These are phyloP conservation scores for Marronus borbonicus DNA, from an alignment of 2,888 invertebrate species.

Conservation along the genomic window DNA sequence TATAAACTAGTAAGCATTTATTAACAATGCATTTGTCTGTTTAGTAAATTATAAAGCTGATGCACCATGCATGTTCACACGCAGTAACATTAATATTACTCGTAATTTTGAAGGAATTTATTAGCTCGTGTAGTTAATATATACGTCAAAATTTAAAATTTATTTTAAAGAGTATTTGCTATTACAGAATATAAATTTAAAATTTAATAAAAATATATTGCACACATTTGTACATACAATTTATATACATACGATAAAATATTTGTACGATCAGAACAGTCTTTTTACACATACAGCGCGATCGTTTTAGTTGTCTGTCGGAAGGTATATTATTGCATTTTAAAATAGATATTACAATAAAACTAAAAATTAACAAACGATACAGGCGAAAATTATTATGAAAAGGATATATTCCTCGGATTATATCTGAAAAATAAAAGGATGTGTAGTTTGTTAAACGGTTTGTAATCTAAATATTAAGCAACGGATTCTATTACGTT, in stretches of 20 bases:
- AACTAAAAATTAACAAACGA: conserved; percentile 17
- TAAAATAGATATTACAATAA: conserved; percentile 7
- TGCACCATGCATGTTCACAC: too few species aligned
- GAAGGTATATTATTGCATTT: too few species aligned
- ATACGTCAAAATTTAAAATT: not conserved
- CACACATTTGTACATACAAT: conserved; percentile 34
- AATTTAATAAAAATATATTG: conserved; percentile 22
- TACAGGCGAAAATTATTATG: conserved; percentile 5
- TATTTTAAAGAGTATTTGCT: not conserved
- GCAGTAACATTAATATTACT: too few species aligned
- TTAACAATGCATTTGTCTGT: too few species aligned
- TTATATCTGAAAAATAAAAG: conserved; percentile 48
- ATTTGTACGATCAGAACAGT: conserved; percentile 5
- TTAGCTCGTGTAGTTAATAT: too few species aligned
- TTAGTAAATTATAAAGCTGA: too few species aligned
- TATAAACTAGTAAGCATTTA: too few species aligned
- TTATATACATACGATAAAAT: conserved; percentile 27
- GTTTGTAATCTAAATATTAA: conserved; percentile 11
- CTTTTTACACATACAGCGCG: not conserved
- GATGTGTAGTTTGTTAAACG: conserved; percentile 17
- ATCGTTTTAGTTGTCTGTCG: not conserved
- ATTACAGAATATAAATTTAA: not conserved
- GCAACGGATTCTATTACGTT: conserved; percentile 12
- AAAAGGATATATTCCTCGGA: conserved; percentile 50
- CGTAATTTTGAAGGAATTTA: too few species aligned